Percentiles rank a stretch among this genome's conserved stretches.
phyloP scores from a whole-genome alignment of 1,140 invertebrate genomes.

The Drosophila bocqueti region DNA sequence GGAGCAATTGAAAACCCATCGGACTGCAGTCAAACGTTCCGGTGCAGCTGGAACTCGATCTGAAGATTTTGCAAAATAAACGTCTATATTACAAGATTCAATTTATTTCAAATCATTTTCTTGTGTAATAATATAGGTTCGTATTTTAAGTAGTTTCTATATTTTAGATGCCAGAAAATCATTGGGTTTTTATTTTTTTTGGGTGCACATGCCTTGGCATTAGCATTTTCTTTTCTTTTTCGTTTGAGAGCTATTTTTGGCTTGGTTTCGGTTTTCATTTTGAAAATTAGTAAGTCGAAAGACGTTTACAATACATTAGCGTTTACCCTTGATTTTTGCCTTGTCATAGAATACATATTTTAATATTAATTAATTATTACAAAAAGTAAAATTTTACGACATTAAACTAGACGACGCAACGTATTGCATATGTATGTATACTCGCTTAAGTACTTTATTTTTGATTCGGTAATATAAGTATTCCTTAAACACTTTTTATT shows the following conservation, averaged over 20 bases:
- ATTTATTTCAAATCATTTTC: conserved; percentile 84
- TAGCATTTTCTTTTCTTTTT: conserved; percentile 36
- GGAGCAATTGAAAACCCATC: too few species aligned
- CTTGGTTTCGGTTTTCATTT: conserved; percentile 55
- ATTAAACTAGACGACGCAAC: conserved; percentile 83
- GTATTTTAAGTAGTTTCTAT: conserved; percentile 79
- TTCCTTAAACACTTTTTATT: conserved; percentile 70
- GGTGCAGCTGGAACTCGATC: neutral
- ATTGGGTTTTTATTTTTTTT: conserved; percentile 76
- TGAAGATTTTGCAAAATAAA: neutral
- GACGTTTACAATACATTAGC: conserved; percentile 75
- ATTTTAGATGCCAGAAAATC: conserved; percentile 77
- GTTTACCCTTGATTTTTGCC: conserved; percentile 35
- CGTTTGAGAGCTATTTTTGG: conserved; percentile 31
- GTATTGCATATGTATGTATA: conserved; percentile 77
- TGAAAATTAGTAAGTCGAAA: conserved; percentile 74
- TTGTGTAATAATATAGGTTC: conserved; percentile 84
- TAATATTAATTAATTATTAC: conserved; percentile 84
- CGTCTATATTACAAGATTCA: conserved; percentile 85
- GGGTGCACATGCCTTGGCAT: conserved; percentile 66
- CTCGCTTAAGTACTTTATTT: conserved; percentile 74
- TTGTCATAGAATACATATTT: conserved; percentile 70
- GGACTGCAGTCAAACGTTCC: too few species aligned
- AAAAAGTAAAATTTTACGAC: conserved; percentile 85
- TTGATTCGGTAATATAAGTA: conserved; percentile 56